Evolutionary conservation across 2,888 invertebrate species (phyloP).

Genomic region (Ochropleura plecta): DNA sequence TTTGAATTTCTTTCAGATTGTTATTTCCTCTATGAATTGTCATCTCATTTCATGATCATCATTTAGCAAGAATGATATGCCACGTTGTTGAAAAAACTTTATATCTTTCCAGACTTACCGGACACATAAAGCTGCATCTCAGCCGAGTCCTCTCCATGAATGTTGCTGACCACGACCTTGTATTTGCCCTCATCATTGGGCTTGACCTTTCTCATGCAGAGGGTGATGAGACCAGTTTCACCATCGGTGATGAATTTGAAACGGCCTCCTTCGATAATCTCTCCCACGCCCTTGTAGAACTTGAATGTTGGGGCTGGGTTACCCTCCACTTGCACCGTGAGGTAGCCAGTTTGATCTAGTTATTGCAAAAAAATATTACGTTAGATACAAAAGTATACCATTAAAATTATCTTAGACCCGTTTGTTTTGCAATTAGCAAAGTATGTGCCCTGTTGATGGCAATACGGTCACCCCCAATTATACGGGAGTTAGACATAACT

Average conservation of each 20-base stretch:
- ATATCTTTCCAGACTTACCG: slow-evolving; percentile 89
- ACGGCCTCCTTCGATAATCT: slow-evolving; percentile 98
- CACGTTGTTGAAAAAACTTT: too few relatives aligned
- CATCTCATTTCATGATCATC: too few relatives aligned
- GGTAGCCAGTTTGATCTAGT: slow-evolving; percentile 97
- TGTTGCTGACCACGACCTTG: slow-evolving; percentile 97
- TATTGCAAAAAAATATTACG: neutral
- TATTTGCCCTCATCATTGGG: slow-evolving; percentile 99
- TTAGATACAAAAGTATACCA: neutral
- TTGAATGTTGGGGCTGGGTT: slow-evolving; percentile 98
- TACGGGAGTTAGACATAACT: neutral
- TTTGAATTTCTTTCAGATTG: too few relatives aligned
- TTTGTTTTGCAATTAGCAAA: neutral
- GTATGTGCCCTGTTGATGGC: neutral
- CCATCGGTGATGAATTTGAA: slow-evolving; percentile 99
- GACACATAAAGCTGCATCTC: slow-evolving; percentile 99
- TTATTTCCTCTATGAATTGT: too few relatives aligned
- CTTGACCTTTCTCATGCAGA: slow-evolving; percentile 98
- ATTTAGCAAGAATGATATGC: too few relatives aligned
- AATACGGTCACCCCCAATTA: neutral
- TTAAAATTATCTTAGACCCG: neutral
- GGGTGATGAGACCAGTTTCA: slow-evolving; percentile 96
- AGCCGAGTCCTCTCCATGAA: slow-evolving; percentile 98
- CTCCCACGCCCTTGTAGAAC: slow-evolving; percentile 98
- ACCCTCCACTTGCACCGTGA: slow-evolving; percentile 98